Percentiles rank a stretch among this genome's conserved stretches.
Conservation (phyloP, 2,797 vertebrate genomes). For the Centropyge bicolor region DNA sequence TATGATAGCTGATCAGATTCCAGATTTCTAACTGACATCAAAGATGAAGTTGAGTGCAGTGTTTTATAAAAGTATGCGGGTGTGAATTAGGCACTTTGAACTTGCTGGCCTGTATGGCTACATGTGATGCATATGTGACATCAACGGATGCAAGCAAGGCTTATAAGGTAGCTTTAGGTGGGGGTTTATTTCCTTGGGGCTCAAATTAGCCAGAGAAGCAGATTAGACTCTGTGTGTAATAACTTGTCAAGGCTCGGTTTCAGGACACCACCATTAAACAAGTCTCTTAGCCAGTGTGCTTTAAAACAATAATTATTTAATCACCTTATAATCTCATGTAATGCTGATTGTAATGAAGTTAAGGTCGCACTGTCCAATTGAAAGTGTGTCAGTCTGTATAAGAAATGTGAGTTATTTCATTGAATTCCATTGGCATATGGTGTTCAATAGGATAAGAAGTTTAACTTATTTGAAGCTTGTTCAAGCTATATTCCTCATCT, state of each 20-base stretch:
- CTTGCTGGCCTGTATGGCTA: neutral
- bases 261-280: constrained; percentile 63
- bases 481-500: neutral
- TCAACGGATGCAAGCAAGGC: constrained; percentile 64
- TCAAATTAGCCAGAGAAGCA: constrained; percentile 79
- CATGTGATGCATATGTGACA: constrained; percentile 58
- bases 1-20: neutral
- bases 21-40: neutral
- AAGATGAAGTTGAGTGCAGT: neutral
- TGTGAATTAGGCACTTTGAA: constrained; percentile 19
- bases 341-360: constrained; percentile 41
- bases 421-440: neutral
- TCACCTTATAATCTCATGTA: constrained; percentile 59
- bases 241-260: constrained; percentile 50
- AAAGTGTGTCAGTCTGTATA: neutral
- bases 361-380: neutral
- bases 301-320: constrained; percentile 80
- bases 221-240: constrained; percentile 68
- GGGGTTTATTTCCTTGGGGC: constrained; percentile 67
- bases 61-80: constrained; percentile 6
- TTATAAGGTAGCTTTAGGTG: constrained; percentile 74
- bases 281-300: constrained; percentile 60
- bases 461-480: neutral
- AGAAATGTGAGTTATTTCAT: neutral
- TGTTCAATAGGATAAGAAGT: neutral